Base-by-base conservation (phyloP, 37 sponge, comb jelly and placozoan species). In the Halichondria panicea region DNA sequence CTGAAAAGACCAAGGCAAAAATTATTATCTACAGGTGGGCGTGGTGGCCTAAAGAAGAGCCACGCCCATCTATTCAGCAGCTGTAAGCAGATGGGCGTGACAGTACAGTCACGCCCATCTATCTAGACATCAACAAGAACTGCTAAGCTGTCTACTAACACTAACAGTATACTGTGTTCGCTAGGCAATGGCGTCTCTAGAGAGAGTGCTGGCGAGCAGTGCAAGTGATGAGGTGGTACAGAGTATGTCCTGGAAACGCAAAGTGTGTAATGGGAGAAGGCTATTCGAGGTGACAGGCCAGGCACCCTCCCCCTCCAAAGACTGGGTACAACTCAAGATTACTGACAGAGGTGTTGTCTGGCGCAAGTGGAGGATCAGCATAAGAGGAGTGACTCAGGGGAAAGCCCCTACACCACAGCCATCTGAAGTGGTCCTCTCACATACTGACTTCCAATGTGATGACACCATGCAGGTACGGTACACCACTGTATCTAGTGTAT, bases 291-390 rank as follows among this genome's bases (percentile, higher is more conserved):
- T 59, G 0, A 75, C 86, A 0, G 81, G 71, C 13, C 92, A 95
- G 74, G 94, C 78, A 35, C 89, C 87, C 1, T 40, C 99, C 1
- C 99, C 99, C 1, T 93, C 91, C 5, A 98, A 98, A 59, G 99
- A 98, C 74, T 91, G 76, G 52, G 78, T 78, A 19, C 88, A 95
- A 38, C 37, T 98, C 15, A 43, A 93, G 4, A 85, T 95, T 22
- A 98, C 99, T 27, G 86, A 90, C 63, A 78, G 81, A 52, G 99
- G 96, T 37, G 76, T 98, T 27, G 57, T 95, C 6, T 87, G 88
- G 90, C 79, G 99, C 39, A 79, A 55, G 38, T 94, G 94, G 94
- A 85, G 81, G 69, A 87, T 95, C 15, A 86, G 67, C 39, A 31
- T 89, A 28, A 72, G 94, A 37, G 82, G 76, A 15, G 25, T 87